Conservation (phyloP, 2,888 invertebrate genomes). For the Acholoe squamosa region DNA sequence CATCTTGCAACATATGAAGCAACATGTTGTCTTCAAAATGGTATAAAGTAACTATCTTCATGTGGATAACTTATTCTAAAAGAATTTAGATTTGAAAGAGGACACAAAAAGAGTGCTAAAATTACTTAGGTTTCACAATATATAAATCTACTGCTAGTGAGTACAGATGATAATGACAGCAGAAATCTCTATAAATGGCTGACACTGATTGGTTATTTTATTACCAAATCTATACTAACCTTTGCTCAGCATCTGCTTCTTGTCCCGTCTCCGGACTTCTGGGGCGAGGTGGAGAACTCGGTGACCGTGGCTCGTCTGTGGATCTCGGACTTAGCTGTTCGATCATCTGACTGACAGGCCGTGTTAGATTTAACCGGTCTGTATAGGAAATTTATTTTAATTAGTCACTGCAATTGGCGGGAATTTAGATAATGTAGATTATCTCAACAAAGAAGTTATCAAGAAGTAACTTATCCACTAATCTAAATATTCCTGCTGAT, state of each 20-base stretch:
- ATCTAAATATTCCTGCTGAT: no score
- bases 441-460: no score
- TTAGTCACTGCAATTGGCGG: no score
- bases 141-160: background rate
- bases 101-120: background rate
- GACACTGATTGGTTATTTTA: no score
- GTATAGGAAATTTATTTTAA: background rate
- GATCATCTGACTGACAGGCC: constrained; percentile 41
- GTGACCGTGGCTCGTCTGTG: constrained; percentile 54
- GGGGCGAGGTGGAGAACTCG: constrained; percentile 37
- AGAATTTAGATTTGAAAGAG: no score
- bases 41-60: no score
- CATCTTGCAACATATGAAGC: no score
- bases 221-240: background rate
- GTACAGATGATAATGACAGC: background rate
- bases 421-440: no score
- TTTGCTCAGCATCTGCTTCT: background rate
- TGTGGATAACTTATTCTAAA: no score
- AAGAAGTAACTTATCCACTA: no score
- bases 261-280: constrained; percentile 60
- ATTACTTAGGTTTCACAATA: background rate
- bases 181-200: no score
- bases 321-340: background rate
- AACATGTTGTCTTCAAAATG: no score
- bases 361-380: constrained; percentile 31